Evolutionary conservation across 1,140 invertebrate genomes (phyloP).

Genomic region (Matsumurasca onukii): DNA sequence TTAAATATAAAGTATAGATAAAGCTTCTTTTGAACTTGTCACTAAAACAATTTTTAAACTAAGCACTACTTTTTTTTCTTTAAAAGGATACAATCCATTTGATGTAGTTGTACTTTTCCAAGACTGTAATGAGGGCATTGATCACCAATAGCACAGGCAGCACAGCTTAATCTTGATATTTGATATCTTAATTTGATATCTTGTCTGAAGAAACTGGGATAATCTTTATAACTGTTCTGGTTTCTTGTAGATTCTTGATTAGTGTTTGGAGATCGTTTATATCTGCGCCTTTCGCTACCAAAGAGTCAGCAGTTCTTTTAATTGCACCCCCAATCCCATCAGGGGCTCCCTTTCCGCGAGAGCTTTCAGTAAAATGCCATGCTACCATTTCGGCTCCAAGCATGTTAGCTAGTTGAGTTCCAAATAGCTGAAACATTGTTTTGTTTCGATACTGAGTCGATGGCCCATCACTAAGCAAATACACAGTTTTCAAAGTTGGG

Average conservation of each 20-base stretch:
- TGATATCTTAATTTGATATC: background rate
- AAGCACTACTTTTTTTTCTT: too few relatives aligned
- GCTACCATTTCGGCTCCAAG: slow-evolving; percentile 34
- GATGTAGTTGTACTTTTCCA: background rate
- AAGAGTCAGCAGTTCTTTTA: slow-evolving; percentile 47
- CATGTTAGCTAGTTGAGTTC: slow-evolving; percentile 36
- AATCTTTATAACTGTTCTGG: background rate
- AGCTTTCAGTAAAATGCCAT: slow-evolving; percentile 51
- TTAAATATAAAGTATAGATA: background rate
- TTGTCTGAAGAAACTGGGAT: background rate
- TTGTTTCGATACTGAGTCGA: slow-evolving; percentile 38
- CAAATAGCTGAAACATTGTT: slow-evolving; percentile 27
- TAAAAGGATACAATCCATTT: background rate
- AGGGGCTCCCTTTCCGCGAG: slow-evolving; percentile 51
- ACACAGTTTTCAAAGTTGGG: slow-evolving; percentile 22
- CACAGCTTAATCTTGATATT: background rate
- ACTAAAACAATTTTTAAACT: too few relatives aligned
- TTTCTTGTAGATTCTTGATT: background rate
- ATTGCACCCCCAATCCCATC: slow-evolving; percentile 49
- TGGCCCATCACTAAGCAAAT: slow-evolving; percentile 38
- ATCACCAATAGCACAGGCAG: background rate
- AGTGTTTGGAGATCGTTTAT: slow-evolving; percentile 30
- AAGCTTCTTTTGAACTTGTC: background rate
- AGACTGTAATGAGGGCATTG: background rate
- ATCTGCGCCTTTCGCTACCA: slow-evolving; percentile 45